Base-by-base conservation (phyloP, 2,113 vertebrate species). In the Varanus salvator region DNA sequence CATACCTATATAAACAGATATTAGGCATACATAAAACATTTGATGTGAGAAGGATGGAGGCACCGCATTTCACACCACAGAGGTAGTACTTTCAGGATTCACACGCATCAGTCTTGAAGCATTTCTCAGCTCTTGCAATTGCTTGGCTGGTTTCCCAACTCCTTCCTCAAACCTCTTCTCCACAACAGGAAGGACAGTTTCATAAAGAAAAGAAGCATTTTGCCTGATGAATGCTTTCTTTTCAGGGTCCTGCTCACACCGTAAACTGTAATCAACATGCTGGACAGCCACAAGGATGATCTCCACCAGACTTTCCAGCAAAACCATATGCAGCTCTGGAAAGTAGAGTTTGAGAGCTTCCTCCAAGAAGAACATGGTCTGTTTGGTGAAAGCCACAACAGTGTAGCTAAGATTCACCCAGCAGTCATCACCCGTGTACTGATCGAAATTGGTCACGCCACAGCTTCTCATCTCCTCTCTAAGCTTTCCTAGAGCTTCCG, bases 321-420 rank as follows among this genome's bases (percentile, higher is more conserved):
- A 98, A 86, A 99, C 98, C 99, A 99, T 99, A 96, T 99, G 99
- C 92, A 99, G 97, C 95, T 99, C 99, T 0, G 99, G 98, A 89
- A 99, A 98, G 92, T 99, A 99, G 57, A 99, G 98, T 95, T 99
- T 99, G 92, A 99, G 96, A 0, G 99, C 99, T 90, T 99, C 99
- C 90, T 99, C 99, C 96, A 99, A 90, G 95, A 99, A 99, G 93
- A 97, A 98, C 99, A 99, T 98, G 93, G 99, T 98, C 97, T 99
- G 99, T 95, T 99, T 99, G 38, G 98, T 99, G 96, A 99, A 99
- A 85, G 99, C 99, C 85, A 99, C 99, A 6, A 99, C 94, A 0
- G 99, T 99, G 96, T 99, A 99, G 96, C 99, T 99, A 75, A 99
- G 97, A 96, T 99, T 99, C 92, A 99, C 99, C 99, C 99, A 99